Evolutionary conservation across 1,140 invertebrate genomes (phyloP), one percentile per base, ranked within the genome.

Genomic region (Brachionus angularis): DNA sequence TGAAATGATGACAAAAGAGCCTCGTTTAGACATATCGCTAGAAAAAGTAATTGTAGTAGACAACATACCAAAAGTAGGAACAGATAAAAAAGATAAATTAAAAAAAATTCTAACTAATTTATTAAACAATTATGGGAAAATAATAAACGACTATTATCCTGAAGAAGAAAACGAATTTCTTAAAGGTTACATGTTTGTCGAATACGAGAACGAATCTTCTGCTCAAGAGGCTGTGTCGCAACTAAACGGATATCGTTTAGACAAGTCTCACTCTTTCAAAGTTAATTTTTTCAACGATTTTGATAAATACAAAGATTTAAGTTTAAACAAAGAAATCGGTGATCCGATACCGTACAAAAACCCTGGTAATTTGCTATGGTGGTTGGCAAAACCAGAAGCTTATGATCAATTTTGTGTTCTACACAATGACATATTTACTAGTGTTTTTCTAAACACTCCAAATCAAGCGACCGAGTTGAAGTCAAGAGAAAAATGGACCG

Each of bases 211-310:
- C 76, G 86, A 90, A 8, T 79, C 84, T 21, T 86, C 89, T 79
- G 93, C 94, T 14, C 82, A 87, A 55, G 89, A 93, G 78, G 94
- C 93, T 8, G 89, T 93, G 0, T 89, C 89, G 77, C 83, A 86
- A 29, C 86, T 88, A 21, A 93, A 98, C 82, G 92, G 93, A 75
- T 90, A 93, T 81, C 93, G 93, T 79, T 85, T 99, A 75, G 96
- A 99, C 82, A 98, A 97, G 78, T 86, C 88, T 53, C 94, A 98
- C 76, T 95, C 91, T 10, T 95, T 99, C 81, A 85, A 89, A 77
- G 91, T 97, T 1, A 97, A 97, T 82, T 83, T 95, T 7, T 95
- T 98, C 77, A 92, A 91, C 2, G 94, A 98, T 80, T 96, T 97
- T 83, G 89, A 93, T 72, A 91, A 89, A 76, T 96, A 90, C 84